These are phyloP conservation scores for Cephus cinctus DNA, from an alignment of 1,140 invertebrate species.

Conservation along the genomic window DNA sequence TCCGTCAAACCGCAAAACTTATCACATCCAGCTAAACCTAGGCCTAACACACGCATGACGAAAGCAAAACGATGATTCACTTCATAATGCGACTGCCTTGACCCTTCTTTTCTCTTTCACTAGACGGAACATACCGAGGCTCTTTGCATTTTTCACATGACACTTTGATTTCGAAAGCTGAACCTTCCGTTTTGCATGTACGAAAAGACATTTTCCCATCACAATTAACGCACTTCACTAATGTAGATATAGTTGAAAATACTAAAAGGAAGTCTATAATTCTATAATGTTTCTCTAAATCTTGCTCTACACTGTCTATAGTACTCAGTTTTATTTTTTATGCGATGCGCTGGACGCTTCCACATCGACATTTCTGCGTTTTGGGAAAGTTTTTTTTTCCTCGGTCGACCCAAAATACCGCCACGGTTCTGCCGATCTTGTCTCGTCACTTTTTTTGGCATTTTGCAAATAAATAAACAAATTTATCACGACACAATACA, in stretches of 20 bases:
- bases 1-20: constrained; percentile 22
- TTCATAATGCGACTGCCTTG: neutral
- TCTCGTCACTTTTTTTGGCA: neutral
- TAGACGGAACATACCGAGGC: constrained; percentile 11
- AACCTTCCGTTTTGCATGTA: constrained; percentile 12
- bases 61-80: neutral
- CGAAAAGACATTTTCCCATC: too few species aligned
- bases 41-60: constrained; percentile 1
- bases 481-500: neutral
- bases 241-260: too few species aligned
- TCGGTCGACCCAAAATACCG: neutral
- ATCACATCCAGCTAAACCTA: constrained; percentile 11
- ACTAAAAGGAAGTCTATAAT: too few species aligned
- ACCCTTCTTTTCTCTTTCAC: too few species aligned
- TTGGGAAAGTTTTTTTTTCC: too few species aligned
- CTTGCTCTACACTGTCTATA: neutral
- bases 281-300: constrained; percentile 4
- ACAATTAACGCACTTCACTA: too few species aligned
- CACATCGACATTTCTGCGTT: too few species aligned
- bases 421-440: neutral
- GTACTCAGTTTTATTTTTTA: neutral
- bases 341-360: too few species aligned
- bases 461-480: neutral
- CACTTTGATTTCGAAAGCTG: constrained; percentile 20
- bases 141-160: constrained; percentile 5